Conservation (phyloP, 2,113 vertebrate species). For the Periophthalmus modestus region DNA sequence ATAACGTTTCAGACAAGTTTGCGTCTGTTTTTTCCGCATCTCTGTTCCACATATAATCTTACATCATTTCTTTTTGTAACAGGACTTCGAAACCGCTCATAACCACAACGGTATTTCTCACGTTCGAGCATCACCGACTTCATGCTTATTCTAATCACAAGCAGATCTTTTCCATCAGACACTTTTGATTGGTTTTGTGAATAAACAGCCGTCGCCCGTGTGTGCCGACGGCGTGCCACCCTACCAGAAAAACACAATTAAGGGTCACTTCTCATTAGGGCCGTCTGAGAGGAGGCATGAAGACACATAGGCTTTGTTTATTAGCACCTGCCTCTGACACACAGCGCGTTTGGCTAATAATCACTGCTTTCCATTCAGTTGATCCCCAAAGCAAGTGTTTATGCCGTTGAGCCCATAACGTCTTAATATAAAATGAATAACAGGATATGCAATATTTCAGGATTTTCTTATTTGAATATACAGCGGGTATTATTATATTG, state of each 20-base stretch:
- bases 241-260: slow-evolving; percentile 70
- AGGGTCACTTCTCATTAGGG: slow-evolving; percentile 63
- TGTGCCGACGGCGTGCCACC: slow-evolving; percentile 38
- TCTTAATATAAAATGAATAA: not conserved
- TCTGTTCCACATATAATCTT: not conserved
- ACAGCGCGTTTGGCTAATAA: slow-evolving; percentile 31
- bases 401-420: slow-evolving; percentile 3
- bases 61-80: not conserved
- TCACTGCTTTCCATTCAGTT: slow-evolving; percentile 38
- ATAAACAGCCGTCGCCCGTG: slow-evolving; percentile 39
- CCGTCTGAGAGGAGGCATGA: slow-evolving; percentile 54
- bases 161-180: slow-evolving; percentile 17
- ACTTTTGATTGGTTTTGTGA: slow-evolving; percentile 50
- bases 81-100: not conserved
- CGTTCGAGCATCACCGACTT: not conserved
- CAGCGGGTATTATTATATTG: not conserved
- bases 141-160: slow-evolving; percentile 7
- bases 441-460: not conserved
- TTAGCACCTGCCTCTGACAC: slow-evolving; percentile 40
- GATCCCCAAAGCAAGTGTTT: slow-evolving; percentile 13
- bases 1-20: not conserved
- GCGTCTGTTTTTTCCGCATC: not conserved
- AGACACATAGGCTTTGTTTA: slow-evolving; percentile 51
- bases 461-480: not conserved
- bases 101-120: not conserved